Base-by-base conservation (phyloP, 1,140 invertebrate species). In the Oscheius sp. region DNA sequence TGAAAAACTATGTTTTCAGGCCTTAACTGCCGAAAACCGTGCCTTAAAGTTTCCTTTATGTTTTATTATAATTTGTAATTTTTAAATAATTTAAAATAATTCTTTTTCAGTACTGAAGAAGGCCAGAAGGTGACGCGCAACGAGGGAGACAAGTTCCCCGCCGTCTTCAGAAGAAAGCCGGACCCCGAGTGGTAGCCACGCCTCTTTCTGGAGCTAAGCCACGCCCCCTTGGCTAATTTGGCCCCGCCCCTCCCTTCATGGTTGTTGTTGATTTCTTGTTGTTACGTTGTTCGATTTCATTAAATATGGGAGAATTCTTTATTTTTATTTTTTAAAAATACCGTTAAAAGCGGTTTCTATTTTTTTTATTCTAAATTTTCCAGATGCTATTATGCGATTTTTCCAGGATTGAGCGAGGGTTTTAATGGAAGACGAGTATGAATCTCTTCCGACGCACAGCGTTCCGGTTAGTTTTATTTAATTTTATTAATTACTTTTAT, bases 111-210 rank as follows among this genome's bases (percentile, higher is more conserved):
- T 81, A 94, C 94, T 52, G 96, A 99, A 88, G 96, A 99, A 88
- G 96, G 95, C 0, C 91, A 97, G 86, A 99, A 99, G 88, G 96
- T 99, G 0, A 91, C 93, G 13, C 89, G 96, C 79, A 97, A 97
- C 85, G 91, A 92, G 74, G 95, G 96, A 42, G 89, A 92, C 49
- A 97, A 97, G 86, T 97, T 91, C 88, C 82, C 93, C 68, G 94
- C 95, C 74, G 91, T 97, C 38, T 99, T 93, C 85, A 75, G 79
- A 75, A 77, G 87, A 74, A 80, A 87, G 87, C 88, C 72, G 0
- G 65, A 74, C 42, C 72, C 64, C 13, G 49, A 55, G 7, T 72
- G 58, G 42, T 71, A 62, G 52, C 49, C 32, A 34, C 23, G n/a
- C 58, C 58, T 7, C 26, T 23, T 4, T 42, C 26, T 29, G 2